Base-by-base conservation (phyloP, 1,140 invertebrate genomes). In the Asobara japonica region DNA sequence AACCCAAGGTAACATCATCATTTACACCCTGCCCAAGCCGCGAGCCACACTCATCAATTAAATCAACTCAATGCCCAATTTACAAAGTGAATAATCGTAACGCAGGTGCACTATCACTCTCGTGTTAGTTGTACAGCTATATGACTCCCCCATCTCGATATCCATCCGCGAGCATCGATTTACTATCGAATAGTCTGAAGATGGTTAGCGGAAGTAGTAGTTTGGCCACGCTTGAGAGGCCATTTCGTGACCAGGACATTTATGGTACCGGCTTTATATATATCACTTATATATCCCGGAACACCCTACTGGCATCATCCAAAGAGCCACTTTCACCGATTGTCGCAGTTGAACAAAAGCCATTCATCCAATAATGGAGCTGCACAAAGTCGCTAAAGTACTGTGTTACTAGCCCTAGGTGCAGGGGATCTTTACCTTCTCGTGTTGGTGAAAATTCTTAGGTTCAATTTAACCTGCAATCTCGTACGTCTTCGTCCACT, bases 21-120 rank as follows among this genome's bases (percentile, higher is more conserved):
- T 68, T 68, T 68, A 2, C 61, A 22, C 22, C 41, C 56, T 16
- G 27, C 65, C 25, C 61, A 10, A 48, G 61, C 41, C 73, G 78
- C 72, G 66, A 76, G 73, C 29, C 16, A 61, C 65, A 71, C 73
- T 66, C 71, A 79, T 78, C 76, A 79, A 78, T 76, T 79, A 69
- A 67, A 75, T 33, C 45, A 72, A 76, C 75, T 66, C 56, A 51
- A 76, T 65, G 62, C 7, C 41, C 60, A 36, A 71, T 65, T 38
- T 65, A 36, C 33, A 33, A 22, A 22, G 20, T 38, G 64, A 41
- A 20, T 38, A 62, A 64, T 25, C 13, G 25, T 71, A 33, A 33
- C 31, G 16, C 25, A n/a, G 45, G 22, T 33, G 36, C 11, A 38
- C 45, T 25, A 65, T 38, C 18, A 25, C 16, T 38, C 29, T 16